Evolutionary conservation across 2,888 invertebrate genomes (phyloP).

Genomic region (Macrophya annulata): DNA sequence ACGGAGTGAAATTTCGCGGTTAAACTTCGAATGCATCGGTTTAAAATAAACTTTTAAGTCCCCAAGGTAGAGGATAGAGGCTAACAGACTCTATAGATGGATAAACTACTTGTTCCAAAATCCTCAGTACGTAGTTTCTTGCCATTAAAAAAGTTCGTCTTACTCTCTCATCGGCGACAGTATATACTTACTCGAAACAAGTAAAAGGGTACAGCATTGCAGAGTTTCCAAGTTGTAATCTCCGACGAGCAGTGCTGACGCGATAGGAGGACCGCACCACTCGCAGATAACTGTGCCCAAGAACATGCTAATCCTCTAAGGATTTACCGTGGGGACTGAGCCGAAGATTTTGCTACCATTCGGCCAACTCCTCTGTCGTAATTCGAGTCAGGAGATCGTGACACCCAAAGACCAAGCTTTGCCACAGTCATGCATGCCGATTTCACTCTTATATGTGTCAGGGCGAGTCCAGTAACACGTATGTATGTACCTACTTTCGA

Average conservation of each 20-base stretch:
- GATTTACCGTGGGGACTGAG: constrained; percentile 48
- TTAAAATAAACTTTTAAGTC: constrained; percentile 48
- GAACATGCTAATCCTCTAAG: constrained; percentile 54
- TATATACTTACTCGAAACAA: constrained; percentile 47
- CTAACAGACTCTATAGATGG: not conserved
- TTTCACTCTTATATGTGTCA: constrained; percentile 1
- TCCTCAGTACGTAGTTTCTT: constrained; percentile 44
- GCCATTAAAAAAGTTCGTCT: constrained; percentile 30
- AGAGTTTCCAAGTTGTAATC: constrained; percentile 51
- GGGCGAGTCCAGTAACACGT: not conserved
- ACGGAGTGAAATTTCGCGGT: constrained; percentile 15
- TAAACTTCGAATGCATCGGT: constrained; percentile 42
- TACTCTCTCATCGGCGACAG: constrained; percentile 7
- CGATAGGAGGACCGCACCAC: constrained; percentile 46
- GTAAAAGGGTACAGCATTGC: constrained; percentile 35
- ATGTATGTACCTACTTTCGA: not conserved
- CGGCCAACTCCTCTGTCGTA: not conserved
- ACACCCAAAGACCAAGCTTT: constrained; percentile 6
- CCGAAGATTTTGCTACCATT: constrained; percentile 49
- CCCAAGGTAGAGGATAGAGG: not conserved
- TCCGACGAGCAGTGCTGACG: constrained; percentile 53
- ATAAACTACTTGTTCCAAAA: constrained; percentile 39
- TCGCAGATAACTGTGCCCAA: constrained; percentile 50
- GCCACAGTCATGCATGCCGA: constrained; percentile 10
- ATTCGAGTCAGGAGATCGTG: not conserved